Conservation (phyloP, 2,888 invertebrate species). For the Melieria picta region DNA sequence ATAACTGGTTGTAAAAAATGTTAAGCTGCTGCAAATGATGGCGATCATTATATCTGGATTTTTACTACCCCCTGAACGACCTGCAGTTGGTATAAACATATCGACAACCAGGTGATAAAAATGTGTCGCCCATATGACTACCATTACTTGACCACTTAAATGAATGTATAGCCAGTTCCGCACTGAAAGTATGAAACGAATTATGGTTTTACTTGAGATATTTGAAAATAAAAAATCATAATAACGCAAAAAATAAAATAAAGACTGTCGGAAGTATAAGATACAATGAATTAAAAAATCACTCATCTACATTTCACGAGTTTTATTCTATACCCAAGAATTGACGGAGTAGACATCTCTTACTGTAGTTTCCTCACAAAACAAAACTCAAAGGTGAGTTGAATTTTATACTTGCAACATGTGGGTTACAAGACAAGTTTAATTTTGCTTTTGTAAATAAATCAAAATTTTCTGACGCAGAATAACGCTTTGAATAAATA, state of each 20-base stretch:
- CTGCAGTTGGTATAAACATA: slow-evolving; percentile 66
- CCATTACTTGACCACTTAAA: slow-evolving; percentile 53
- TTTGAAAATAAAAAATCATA: too few species aligned
- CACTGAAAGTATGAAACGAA: slow-evolving; percentile 41
- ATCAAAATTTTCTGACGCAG: too few species aligned
- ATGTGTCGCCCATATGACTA: slow-evolving; percentile 54
- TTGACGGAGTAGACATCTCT: too few species aligned
- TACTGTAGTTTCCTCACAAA: too few species aligned
- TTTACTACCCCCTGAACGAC: slow-evolving; percentile 65
- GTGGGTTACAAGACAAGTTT: too few species aligned
- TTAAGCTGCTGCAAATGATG: slow-evolving; percentile 59
- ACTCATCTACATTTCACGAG: not conserved
- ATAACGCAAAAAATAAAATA: too few species aligned
- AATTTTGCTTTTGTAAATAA: too few species aligned
- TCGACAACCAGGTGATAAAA: slow-evolving; percentile 53
- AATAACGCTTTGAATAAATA: too few species aligned
- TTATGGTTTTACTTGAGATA: too few species aligned
- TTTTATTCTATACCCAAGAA: too few species aligned
- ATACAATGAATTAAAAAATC: not conserved
- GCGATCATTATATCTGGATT: slow-evolving; percentile 68
- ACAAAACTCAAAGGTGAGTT: too few species aligned
- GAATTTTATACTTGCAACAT: too few species aligned
- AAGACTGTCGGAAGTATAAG: not conserved
- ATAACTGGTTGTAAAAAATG: slow-evolving; percentile 63
- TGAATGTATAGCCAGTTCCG: slow-evolving; percentile 56